A percentile compares a stretch with the other conserved stretches of the same genome.
Evolutionary conservation across 2,113 vertebrate species (phyloP).

Genomic region (Trogon surrucura): DNA sequence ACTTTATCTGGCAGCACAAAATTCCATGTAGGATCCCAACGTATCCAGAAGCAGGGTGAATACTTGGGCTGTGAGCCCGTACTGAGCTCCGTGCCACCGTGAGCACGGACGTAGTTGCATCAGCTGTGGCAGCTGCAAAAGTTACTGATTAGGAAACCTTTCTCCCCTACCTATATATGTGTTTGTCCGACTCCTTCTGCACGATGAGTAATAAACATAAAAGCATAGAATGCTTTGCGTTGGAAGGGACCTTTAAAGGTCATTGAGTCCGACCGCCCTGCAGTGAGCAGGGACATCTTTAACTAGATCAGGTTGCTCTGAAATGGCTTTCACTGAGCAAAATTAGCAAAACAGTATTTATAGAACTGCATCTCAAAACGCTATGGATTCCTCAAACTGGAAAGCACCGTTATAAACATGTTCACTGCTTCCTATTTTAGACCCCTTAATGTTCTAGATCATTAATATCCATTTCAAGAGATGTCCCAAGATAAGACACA

Average conservation of each 20-base stretch:
- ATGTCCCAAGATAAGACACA: not conserved
- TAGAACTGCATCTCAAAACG: not conserved
- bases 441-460: not conserved
- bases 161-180: not conserved
- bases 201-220: not conserved
- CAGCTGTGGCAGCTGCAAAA: not conserved
- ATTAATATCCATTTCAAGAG: not conserved
- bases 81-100: not conserved
- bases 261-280: too few relatives aligned
- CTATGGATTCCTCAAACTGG: not conserved
- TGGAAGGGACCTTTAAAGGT: too few relatives aligned
- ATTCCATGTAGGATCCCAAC: not conserved
- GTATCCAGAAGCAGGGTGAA: not conserved
- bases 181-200: not conserved
- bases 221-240: too few relatives aligned
- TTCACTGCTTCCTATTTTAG: not conserved
- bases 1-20: not conserved
- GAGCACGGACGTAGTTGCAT: fast-evolving
- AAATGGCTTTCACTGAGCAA: not conserved
- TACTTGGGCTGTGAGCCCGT: not conserved
- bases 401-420: not conserved
- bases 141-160: not conserved
- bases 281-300: too few relatives aligned
- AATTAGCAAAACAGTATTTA: not conserved
- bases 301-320: too few relatives aligned